Percentiles rank a stretch among this genome's conserved stretches.
Conservation (phyloP, 2,888 invertebrate genomes). For the Lepidonotus clava region DNA sequence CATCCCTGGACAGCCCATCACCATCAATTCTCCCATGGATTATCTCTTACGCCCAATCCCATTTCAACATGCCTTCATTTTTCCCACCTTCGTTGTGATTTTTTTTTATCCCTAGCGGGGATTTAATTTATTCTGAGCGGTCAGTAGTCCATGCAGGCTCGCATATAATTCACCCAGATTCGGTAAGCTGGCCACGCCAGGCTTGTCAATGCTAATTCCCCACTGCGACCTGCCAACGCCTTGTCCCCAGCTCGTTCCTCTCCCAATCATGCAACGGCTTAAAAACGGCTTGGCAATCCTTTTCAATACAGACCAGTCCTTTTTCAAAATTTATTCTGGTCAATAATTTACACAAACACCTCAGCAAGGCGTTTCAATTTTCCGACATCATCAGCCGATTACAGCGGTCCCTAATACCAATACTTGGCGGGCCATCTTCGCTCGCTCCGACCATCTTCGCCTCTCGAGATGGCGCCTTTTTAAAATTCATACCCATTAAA, state of each 20-base stretch:
- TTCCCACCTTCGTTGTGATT: neutral
- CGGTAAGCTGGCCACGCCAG: neutral
- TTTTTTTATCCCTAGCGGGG: neutral
- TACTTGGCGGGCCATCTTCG: slow-evolving; percentile 19
- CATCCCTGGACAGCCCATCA: slow-evolving; percentile 36
- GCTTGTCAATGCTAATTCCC: slow-evolving; percentile 36
- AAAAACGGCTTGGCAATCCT: slow-evolving; percentile 30
- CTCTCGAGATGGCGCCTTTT: slow-evolving; percentile 41
- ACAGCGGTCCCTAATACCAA: slow-evolving; percentile 48
- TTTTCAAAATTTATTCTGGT: slow-evolving; percentile 46
- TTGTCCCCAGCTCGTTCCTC: neutral
- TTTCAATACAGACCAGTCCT: slow-evolving; percentile 46
- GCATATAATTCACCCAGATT: neutral
- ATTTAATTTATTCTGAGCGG: slow-evolving; percentile 49
- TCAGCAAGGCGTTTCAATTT: slow-evolving; percentile 48
- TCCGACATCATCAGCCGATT: slow-evolving; percentile 50
- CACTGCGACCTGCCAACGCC: slow-evolving; percentile 8
- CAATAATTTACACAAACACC: slow-evolving; percentile 52
- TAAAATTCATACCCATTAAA: slow-evolving; percentile 53
- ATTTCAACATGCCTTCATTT: slow-evolving; percentile 31
- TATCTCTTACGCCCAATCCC: slow-evolving; percentile 42
- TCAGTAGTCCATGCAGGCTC: neutral
- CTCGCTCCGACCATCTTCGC: slow-evolving; percentile 4
- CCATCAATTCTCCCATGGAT: slow-evolving; percentile 47
- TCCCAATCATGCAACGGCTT: slow-evolving; percentile 25